Conservation (phyloP, 2,888 invertebrate species). For the Eupithecia insigniata region DNA sequence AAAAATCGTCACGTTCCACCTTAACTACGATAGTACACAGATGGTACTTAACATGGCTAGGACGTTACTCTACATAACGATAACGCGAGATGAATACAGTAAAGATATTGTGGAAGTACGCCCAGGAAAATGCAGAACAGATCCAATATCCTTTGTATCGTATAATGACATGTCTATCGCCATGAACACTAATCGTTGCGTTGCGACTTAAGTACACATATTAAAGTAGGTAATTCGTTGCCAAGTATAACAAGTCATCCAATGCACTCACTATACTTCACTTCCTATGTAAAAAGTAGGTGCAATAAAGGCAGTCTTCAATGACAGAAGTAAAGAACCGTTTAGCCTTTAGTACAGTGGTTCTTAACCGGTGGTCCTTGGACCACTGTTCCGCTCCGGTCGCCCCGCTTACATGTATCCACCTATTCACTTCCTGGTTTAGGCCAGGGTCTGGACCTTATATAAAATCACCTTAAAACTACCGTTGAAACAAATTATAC, state of each 20-base stretch:
- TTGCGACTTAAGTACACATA: neutral
- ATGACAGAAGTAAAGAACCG: neutral
- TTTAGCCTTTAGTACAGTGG: no score
- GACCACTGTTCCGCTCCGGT: no score
- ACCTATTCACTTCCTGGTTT: no score
- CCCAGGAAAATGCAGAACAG: neutral
- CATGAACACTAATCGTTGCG: neutral
- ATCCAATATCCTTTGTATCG: neutral
- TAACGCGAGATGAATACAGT: neutral
- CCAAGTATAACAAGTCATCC: neutral
- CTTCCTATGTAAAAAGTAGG: neutral
- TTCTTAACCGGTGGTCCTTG: no score
- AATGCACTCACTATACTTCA: neutral
- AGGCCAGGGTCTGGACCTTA: no score
- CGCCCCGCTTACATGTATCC: no score
- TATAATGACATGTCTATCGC: constrained; percentile 1
- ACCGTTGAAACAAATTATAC: no score
- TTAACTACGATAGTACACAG: neutral
- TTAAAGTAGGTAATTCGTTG: neutral
- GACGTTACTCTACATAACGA: neutral
- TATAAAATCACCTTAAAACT: no score
- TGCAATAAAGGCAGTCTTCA: neutral
- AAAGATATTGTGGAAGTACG: neutral
- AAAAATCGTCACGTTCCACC: neutral
- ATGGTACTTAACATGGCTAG: neutral